A percentile compares a stretch with the other conserved stretches of the same genome.
Conservation (phyloP, 2,888 invertebrate genomes). For the Prenolepis imparis region DNA sequence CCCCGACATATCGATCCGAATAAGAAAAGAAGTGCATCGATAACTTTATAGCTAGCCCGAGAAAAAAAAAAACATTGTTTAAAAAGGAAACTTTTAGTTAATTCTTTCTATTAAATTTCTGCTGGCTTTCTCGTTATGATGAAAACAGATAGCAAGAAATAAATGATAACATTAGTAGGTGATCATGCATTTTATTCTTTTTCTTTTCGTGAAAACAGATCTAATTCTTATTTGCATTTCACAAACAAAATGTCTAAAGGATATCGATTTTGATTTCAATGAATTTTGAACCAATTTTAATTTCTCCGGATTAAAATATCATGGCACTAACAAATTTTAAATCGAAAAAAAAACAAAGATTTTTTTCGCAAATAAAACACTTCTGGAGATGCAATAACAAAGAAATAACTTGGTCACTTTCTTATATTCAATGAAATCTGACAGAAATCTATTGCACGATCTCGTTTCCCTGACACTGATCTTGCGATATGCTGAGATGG, state of each 20-base stretch:
- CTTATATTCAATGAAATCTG: not conserved
- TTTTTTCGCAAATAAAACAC: not conserved
- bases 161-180: not conserved
- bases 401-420: not conserved
- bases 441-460: constrained; percentile 8
- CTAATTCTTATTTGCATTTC: constrained; percentile 11
- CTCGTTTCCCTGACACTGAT: constrained; percentile 56
- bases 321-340: not conserved
- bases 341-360: not conserved
- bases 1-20: constrained; percentile 50
- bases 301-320: not conserved
- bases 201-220: not conserved
- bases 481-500: constrained; percentile 47
- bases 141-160: constrained; percentile 5
- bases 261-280: not conserved
- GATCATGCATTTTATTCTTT: not conserved
- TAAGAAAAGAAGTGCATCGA: constrained; percentile 27
- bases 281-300: not conserved
- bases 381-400: not conserved
- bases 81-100: not conserved
- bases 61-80: not conserved
- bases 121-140: not conserved
- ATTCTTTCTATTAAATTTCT: not conserved
- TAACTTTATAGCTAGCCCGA: not conserved
- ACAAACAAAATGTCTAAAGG: not conserved